Percentiles rank a stretch among this genome's conserved stretches.
Evolutionary conservation across 2,113 vertebrate genomes (phyloP).

Genomic region (Zosterops pallidus): DNA sequence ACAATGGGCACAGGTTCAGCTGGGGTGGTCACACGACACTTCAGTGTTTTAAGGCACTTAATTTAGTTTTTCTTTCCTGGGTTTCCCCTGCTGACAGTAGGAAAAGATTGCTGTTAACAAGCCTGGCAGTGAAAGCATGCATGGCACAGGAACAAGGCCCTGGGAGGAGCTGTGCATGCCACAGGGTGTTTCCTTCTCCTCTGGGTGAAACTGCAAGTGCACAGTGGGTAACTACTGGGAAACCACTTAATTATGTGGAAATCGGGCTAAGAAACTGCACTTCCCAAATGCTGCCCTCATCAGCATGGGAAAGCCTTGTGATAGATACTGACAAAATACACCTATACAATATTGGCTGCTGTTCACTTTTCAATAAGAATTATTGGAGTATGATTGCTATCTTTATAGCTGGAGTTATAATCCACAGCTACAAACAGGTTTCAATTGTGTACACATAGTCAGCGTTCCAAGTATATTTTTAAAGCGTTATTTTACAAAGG

Average conservation of each 20-base stretch:
- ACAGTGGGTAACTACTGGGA: not conserved
- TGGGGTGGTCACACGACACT: rapidly evolving
- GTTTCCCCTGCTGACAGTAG: not conserved
- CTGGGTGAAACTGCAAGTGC: not conserved
- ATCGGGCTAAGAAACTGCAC: rapidly evolving
- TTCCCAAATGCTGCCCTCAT: not conserved
- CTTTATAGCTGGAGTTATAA: not conserved
- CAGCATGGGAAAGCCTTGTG: not conserved
- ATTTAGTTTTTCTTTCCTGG: not conserved
- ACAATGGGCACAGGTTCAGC: not conserved
- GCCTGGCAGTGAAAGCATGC: rapidly evolving
- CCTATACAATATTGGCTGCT: rapidly evolving
- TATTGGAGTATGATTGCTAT: not conserved
- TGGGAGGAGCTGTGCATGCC: not conserved
- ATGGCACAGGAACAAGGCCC: not conserved
- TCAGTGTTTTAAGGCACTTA: not conserved
- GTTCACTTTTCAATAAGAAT: not conserved
- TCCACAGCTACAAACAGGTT: not conserved
- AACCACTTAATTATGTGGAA: not conserved
- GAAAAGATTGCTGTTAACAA: not conserved
- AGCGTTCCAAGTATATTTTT: not conserved
- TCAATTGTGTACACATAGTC: rapidly evolving
- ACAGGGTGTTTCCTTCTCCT: not conserved
- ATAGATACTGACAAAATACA: not conserved
- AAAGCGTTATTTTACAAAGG: not conserved